Evolutionary conservation across 2,797 vertebrate genomes (phyloP).

Genomic region (Sus cebifrons): DNA sequence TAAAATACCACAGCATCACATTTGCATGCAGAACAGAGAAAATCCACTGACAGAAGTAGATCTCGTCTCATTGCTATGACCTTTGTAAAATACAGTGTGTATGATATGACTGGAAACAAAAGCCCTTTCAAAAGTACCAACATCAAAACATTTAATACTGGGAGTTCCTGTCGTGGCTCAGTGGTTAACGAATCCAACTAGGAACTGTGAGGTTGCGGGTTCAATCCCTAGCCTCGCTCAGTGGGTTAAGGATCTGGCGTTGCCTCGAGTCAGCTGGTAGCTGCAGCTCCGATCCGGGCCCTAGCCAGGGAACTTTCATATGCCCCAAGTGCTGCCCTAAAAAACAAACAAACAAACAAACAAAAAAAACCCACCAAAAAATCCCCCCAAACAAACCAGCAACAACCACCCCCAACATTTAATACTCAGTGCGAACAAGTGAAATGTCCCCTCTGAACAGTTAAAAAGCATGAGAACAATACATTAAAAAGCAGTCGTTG

Average conservation of each 20-base stretch:
- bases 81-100: not conserved
- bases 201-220: too few relatives aligned
- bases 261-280: too few relatives aligned
- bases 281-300: too few relatives aligned
- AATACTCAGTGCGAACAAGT: not conserved
- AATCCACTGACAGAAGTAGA: not conserved
- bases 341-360: too few relatives aligned
- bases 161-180: too few relatives aligned
- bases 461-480: not conserved
- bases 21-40: not conserved
- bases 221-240: too few relatives aligned
- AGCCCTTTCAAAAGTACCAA: not conserved
- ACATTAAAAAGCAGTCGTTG: not conserved
- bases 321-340: too few relatives aligned
- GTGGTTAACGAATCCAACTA: too few relatives aligned
- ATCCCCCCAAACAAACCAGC: not conserved
- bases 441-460: not conserved
- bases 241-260: too few relatives aligned
- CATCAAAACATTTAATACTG: constrained; percentile 36
- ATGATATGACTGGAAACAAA: constrained; percentile 20
- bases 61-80: not conserved
- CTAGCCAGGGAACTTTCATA: too few relatives aligned
- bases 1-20: not conserved
- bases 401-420: constrained; percentile 14
- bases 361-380: too few relatives aligned